Evolutionary conservation across 2,888 invertebrate genomes (phyloP).

Genomic region (Agonopterix arenella): DNA sequence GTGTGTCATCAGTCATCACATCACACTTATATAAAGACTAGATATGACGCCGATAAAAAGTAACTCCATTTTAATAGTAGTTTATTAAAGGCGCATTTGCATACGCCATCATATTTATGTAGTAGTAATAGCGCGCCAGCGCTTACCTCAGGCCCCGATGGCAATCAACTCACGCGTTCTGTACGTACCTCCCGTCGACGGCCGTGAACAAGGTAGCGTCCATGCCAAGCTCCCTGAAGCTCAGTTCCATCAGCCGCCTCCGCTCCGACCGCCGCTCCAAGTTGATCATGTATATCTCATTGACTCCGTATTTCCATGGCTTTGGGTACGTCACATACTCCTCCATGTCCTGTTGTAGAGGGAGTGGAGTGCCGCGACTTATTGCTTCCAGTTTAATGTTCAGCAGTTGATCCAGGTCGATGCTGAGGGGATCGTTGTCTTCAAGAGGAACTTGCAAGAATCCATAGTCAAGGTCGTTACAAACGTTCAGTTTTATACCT

Average conservation of each 20-base stretch:
- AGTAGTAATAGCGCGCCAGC: too few species aligned
- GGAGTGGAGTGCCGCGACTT: slow-evolving; percentile 71
- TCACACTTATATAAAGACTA: too few species aligned
- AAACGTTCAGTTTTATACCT: slow-evolving; percentile 71
- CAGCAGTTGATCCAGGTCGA: slow-evolving; percentile 83
- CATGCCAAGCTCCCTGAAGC: slow-evolving; percentile 89
- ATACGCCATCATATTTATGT: too few species aligned
- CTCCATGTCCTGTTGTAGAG: slow-evolving; percentile 51
- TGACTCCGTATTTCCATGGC: slow-evolving; percentile 82
- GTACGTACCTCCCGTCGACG: slow-evolving; percentile 88
- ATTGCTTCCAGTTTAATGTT: slow-evolving; percentile 87
- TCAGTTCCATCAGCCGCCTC: slow-evolving; percentile 84
- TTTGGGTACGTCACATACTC: slow-evolving; percentile 45
- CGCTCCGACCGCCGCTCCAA: slow-evolving; percentile 89
- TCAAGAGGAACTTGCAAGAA: slow-evolving; percentile 89
- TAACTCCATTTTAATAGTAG: too few species aligned
- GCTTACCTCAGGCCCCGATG: too few species aligned
- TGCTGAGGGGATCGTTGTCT: slow-evolving; percentile 75
- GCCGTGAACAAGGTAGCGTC: slow-evolving; percentile 86
- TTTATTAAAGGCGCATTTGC: too few species aligned
- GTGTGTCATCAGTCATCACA: too few species aligned
- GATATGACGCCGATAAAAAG: too few species aligned
- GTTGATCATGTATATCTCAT: slow-evolving; percentile 95
- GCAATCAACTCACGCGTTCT: too few species aligned
- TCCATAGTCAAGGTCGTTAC: slow-evolving; percentile 90